Percentiles rank a stretch among this genome's conserved stretches.
These are phyloP conservation scores for Frankliniella intonsa DNA, from an alignment of 2,888 invertebrate species.

Conservation along the genomic window DNA sequence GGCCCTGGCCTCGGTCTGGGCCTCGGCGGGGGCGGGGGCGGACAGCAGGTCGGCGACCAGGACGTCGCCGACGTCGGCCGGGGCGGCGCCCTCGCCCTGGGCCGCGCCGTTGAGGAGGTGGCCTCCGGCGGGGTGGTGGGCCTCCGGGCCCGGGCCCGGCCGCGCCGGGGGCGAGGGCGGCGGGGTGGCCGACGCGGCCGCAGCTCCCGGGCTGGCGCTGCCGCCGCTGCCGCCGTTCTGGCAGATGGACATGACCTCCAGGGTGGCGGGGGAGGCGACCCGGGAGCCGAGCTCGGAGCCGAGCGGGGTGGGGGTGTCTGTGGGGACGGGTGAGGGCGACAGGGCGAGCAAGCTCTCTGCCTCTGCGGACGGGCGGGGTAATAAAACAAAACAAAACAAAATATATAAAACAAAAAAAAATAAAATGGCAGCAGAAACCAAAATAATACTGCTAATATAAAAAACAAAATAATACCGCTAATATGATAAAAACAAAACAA, in stretches of 20 bases:
- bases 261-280: slow-evolving; percentile 10
- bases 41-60: background rate
- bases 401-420: background rate
- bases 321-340: slow-evolving; percentile 13
- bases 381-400: background rate
- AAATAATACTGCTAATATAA: background rate
- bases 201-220: background rate
- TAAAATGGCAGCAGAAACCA: background rate
- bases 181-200: background rate
- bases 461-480: background rate
- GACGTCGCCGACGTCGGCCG: background rate
- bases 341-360: background rate
- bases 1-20: background rate
- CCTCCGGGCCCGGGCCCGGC: background rate
- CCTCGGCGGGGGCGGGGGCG: background rate
- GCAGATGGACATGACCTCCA: slow-evolving; percentile 22
- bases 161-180: background rate
- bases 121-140: background rate
- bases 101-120: background rate
- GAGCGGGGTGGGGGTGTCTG: background rate
- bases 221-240: background rate
- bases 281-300: background rate
- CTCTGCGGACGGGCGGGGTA: background rate
- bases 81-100: background rate
- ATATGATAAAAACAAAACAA: background rate